Evolutionary conservation across 2,888 invertebrate species (phyloP), one percentile per base, ranked within the genome.

Genomic region (Hydraecia micacea): DNA sequence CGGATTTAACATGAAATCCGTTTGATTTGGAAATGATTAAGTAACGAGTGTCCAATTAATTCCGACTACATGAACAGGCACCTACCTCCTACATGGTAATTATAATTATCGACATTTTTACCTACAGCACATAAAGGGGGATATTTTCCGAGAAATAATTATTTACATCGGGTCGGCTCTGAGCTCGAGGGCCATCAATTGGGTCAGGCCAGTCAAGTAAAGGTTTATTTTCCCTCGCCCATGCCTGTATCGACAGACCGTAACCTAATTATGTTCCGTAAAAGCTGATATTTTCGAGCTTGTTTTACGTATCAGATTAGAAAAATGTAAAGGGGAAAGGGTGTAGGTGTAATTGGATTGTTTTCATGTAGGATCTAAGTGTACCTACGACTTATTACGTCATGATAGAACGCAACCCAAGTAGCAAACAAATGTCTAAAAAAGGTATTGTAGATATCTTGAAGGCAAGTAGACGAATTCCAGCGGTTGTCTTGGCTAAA

Each of bases 171-270:
- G 83, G 84, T 81, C 84, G 71, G 76, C 62, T 75, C 75, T 77
- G 32, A 55, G 77, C 69, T 60, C 76, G 74, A 82, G 77, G 69
- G 67, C 77, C 66, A 84, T 86, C 83, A 89, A 89, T 82, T 90
- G 86, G 90, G 90, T 91, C 90, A 89, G 78, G 78, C 86, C 70
- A 86, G 84, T 80, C 83, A 87, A 85, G 85, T 86, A 77, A 80
- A 78, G 84, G 77, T 84, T 80, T 83, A 87, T 80, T 88, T 86
- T 69, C 49, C 71, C 76, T 77, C 69, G 70, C 75, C 68, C 69
- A 36, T 39, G 65, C 71, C 71, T 4, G 52, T 82, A 46, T 65
- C 67, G 72, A 73, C 36, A 75, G 66, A 52, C 21, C 68, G 71
- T 46, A 86, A 83, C 79, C 63, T 79, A 75, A 83, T 84, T 86